A percentile compares a stretch with the other conserved stretches of the same genome.
These are phyloP conservation scores for Andrena bicolor DNA, from an alignment of 2,888 invertebrate genomes.

Conservation along the genomic window DNA sequence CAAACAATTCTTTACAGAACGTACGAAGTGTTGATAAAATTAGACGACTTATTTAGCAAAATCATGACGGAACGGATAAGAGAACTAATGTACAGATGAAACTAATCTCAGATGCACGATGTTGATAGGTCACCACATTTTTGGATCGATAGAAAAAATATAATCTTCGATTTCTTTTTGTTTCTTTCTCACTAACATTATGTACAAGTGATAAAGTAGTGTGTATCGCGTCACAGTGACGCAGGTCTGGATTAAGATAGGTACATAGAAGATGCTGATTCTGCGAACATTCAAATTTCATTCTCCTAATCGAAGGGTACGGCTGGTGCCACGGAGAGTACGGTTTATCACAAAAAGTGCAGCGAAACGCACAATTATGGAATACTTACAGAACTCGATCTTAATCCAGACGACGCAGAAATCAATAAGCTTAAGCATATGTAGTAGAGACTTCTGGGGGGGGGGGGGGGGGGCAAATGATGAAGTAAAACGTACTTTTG, in stretches of 20 bases:
- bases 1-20: conserved; percentile 72
- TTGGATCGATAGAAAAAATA: conserved; percentile 84
- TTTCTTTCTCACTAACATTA: conserved; percentile 80
- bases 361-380: conserved; percentile 42
- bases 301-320: conserved; percentile 20
- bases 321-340: conserved; percentile 22
- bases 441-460: conserved; percentile 74
- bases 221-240: conserved; percentile 79
- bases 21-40: conserved; percentile 31
- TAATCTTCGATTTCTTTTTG: conserved; percentile 83
- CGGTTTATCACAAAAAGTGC: conserved; percentile 62
- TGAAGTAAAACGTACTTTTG: conserved; percentile 71
- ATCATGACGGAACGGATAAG: conserved; percentile 50
- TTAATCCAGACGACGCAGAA: conserved; percentile 74
- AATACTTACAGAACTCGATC: conserved; percentile 47
- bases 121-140: conserved; percentile 83
- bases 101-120: conserved; percentile 79
- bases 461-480: conserved; percentile 68
- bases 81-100: conserved; percentile 53
- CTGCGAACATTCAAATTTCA: conserved; percentile 31
- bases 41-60: conserved; percentile 39
- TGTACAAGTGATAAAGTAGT: conserved; percentile 84
- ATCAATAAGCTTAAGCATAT: conserved; percentile 80
- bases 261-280: conserved; percentile 47
- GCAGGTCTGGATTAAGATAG: conserved; percentile 72